Base-by-base conservation (phyloP, 2,888 invertebrate genomes). In the Alsophila aescularia region DNA sequence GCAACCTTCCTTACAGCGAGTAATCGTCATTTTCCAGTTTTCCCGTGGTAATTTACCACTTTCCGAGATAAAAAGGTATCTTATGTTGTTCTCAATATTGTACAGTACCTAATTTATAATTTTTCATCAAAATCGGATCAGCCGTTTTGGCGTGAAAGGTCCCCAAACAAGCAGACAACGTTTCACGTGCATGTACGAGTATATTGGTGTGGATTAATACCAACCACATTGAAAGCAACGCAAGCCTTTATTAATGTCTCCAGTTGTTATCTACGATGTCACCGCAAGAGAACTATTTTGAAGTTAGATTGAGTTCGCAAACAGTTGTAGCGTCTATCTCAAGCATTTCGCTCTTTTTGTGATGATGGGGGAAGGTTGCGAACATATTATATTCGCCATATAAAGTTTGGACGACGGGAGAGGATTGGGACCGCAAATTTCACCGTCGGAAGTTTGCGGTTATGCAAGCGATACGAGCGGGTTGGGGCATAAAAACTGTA, bases 301-400 rank as follows among this genome's bases (percentile, higher is more conserved):
- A 84, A 84, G 77, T 84, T 83, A 84, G 79, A 84, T 83, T 82
- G 80, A 81, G 83, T 83, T 83, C 67, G 66, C 48, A 44, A 72
- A 77, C 72, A 70, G 65, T 64, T 66, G 58, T 37, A 18, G 31
- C 42, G 29, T 42, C 43, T 71, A 62, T 59, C 58, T 49, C 58
- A 70, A 72, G 69, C 67, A 69, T 75, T 76, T 78, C 63, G 68
- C 67, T 68, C 68, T 74, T 79, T 77, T 79, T 72, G 66, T 64
- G 61, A 57, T 59, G 49, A 43, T 40, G 51, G 49, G 42, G 41
- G 41, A 45, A 45, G 49, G 47, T 48, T 3, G 21, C 29, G 18
- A 24, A 21, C 42, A 16, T 57, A 49, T 53, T 40, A 44, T 42
- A 56, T 49, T 53, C 18, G 13, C 54, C 36, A 37, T 58, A 56